Evolutionary conservation across 2,113 vertebrate genomes (phyloP).

Genomic region (Zapornia atra): DNA sequence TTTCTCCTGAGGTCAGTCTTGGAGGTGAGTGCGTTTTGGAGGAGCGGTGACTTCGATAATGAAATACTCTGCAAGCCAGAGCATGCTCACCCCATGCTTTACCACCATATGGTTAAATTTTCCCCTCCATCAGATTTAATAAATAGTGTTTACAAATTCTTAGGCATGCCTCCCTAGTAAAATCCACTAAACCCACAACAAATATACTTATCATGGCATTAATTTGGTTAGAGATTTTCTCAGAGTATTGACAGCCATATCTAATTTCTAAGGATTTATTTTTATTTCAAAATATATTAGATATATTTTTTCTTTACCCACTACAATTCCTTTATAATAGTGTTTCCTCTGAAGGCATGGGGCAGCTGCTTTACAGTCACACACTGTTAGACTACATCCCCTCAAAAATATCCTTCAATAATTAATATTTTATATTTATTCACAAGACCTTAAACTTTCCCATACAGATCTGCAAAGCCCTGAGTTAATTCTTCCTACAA

Average conservation of each 20-base stretch:
- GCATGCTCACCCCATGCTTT: not conserved
- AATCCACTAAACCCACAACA: conserved; percentile 50
- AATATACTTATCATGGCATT: conserved; percentile 38
- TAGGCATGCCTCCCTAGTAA: conserved; percentile 36
- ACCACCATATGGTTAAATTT: conserved; percentile 39
- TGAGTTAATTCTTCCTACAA: not conserved
- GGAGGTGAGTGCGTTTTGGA: not conserved
- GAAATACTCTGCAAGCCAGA: not conserved
- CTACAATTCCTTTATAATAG: conserved; percentile 37
- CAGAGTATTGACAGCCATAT: conserved; percentile 50
- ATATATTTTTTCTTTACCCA: conserved; percentile 37
- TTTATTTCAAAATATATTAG: conserved; percentile 59
- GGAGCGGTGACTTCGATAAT: not conserved
- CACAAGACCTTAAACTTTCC: conserved; percentile 45
- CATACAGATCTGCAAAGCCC: conserved; percentile 6
- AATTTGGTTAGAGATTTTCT: conserved; percentile 66
- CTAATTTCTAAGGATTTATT: conserved; percentile 66
- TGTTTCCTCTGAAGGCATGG: conserved; percentile 13
- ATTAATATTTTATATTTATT: conserved; percentile 62
- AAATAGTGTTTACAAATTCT: conserved; percentile 61
- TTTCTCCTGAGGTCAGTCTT: not conserved
- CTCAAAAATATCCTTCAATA: conserved; percentile 33
- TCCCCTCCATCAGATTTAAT: conserved; percentile 50
- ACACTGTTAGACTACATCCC: not conserved
- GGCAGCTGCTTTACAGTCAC: conserved; percentile 3